Base-by-base conservation (phyloP, 1,140 invertebrate species). In the Cotesia glomerata region DNA sequence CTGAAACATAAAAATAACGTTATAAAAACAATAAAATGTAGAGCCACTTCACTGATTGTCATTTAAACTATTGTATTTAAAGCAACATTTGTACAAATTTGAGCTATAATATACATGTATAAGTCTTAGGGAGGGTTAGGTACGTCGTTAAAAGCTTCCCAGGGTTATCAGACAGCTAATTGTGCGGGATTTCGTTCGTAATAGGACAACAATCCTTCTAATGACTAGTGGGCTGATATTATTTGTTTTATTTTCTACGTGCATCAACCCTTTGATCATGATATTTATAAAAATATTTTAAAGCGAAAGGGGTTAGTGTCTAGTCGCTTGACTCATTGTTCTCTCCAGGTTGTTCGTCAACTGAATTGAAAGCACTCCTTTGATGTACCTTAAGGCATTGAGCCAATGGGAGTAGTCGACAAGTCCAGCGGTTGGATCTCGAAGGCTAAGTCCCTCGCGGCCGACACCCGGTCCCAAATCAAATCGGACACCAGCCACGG, bases 321-420 rank as follows among this genome's bases (percentile, higher is more conserved):
- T 26, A 26, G 26, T 59, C 36, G 56, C 39, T 56, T 68, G 66
- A 68, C 54, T 54, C 54, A 68, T 56, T 35, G 52, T 58, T 16
- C 67, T 45, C 36, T 69, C 67, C 54, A 70, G n/a, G 8, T 51
- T 72, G 13, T 9, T 64, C 56, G 64, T 45, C 52, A 49, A 61
- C 64, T 67, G 49, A 49, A 61, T 54, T 67, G 49, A 67, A 67
- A 67, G 74, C 72, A 75, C 63, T 74, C 78, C 74, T 79, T 79
- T 65, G 67, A 81, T 81, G 80, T 86, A 87, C 86, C 85, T 87
- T 83, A 86, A 84, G 85, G 85, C 85, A 79, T 80, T 86, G 79
- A 87, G 85, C 87, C 87, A 88, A 80, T 88, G 85, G 81, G 84
- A 85, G 86, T 88, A 88, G 84, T 87, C 83, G 83, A 88, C 85